Evolutionary conservation across 2,888 invertebrate species (phyloP).

Genomic region (Hylaea fasciaria): DNA sequence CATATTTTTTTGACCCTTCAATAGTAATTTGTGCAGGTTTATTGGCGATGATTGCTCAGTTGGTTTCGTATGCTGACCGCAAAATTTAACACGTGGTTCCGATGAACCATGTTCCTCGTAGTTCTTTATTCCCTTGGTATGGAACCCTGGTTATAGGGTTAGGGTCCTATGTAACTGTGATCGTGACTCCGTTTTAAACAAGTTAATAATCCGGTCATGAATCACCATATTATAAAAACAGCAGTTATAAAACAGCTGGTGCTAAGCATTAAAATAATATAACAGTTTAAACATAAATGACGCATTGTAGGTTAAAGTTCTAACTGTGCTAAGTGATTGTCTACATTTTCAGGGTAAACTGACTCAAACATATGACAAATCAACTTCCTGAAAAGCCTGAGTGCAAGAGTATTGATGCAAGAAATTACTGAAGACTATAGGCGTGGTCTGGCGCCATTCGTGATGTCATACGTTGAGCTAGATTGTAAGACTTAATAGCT

Average conservation of each 20-base stretch:
- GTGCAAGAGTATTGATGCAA: conserved; percentile 1
- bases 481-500: conserved; percentile 14
- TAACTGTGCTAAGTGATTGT: background rate
- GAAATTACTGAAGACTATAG: conserved; percentile 10
- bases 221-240: background rate
- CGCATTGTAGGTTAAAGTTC: background rate
- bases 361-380: no score
- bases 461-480: conserved; percentile 21
- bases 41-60: no score
- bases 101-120: no score
- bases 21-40: no score
- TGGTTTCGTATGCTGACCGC: no score
- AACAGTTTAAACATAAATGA: background rate
- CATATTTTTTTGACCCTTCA: no score
- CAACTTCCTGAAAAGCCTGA: background rate
- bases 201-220: background rate
- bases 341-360: background rate
- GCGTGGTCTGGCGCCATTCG: conserved; percentile 19
- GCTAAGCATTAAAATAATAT: background rate
- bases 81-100: no score
- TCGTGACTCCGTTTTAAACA: no score
- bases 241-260: background rate
- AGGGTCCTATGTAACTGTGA: no score
- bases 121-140: no score
- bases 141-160: no score